A percentile compares a stretch with the other conserved stretches of the same genome.
Conservation (phyloP, 1,140 invertebrate species). For the Catajapyx aquilonaris region DNA sequence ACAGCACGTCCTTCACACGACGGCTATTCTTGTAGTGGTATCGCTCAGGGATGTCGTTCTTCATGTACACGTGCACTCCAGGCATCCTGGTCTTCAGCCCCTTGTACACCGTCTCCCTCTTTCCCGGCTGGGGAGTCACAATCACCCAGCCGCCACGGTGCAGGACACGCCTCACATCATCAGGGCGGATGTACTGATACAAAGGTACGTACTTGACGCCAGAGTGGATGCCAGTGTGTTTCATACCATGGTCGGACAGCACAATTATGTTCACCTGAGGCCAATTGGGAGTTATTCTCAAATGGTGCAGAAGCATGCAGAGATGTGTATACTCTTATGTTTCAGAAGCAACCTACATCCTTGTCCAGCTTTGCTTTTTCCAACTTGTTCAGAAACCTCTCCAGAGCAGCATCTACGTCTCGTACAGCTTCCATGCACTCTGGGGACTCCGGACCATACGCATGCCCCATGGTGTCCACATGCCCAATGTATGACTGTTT, state of each 20-base stretch:
- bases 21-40: conserved; percentile 35
- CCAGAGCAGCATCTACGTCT: conserved; percentile 16
- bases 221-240: conserved; percentile 15
- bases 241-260: conserved; percentile 26
- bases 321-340: too few relatives aligned
- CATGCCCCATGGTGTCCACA: conserved; percentile 17
- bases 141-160: conserved; percentile 16
- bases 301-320: too few relatives aligned
- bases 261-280: conserved; percentile 22
- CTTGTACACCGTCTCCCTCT: too few relatives aligned
- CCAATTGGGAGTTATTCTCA: too few relatives aligned
- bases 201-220: conserved; percentile 14
- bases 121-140: too few relatives aligned
- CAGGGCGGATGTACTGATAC: conserved; percentile 13
- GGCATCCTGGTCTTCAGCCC: too few relatives aligned
- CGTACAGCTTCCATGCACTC: conserved; percentile 14
- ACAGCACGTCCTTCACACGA: conserved; percentile 32
- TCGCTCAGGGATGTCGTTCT: conserved; percentile 28
- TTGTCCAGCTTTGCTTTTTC: conserved; percentile 13
- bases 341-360: conserved; percentile 11
- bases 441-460: conserved; percentile 17
- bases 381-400: conserved; percentile 14
- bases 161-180: conserved; percentile 15
- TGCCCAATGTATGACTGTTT: conserved; percentile 15
- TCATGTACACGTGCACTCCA: conserved; percentile 33